A percentile compares a stretch with the other conserved stretches of the same genome.
Conservation (phyloP, 2,888 invertebrate genomes). For the Chloroclysta siterata region DNA sequence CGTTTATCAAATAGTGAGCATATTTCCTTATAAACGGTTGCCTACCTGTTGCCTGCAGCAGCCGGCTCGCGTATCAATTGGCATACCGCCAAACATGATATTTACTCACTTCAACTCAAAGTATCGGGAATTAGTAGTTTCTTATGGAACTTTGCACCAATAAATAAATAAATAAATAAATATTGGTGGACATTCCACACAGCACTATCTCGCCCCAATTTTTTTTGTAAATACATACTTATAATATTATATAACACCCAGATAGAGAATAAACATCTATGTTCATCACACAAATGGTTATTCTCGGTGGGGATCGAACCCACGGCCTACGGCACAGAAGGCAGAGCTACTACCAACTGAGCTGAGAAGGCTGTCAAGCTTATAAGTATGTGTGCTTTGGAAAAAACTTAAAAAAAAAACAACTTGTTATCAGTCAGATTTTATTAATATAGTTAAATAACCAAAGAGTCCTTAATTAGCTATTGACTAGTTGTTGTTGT, state of each 20-base stretch:
- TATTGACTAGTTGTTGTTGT: too few relatives aligned
- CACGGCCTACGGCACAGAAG: too few relatives aligned
- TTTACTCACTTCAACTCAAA: slow-evolving; percentile 33
- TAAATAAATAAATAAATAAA: too few relatives aligned
- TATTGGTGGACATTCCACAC: too few relatives aligned
- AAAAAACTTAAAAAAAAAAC: neutral
- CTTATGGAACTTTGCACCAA: slow-evolving; percentile 9
- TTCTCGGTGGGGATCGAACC: too few relatives aligned
- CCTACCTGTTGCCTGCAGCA: slow-evolving; percentile 53
- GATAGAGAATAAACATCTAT: too few relatives aligned
- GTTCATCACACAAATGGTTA: too few relatives aligned
- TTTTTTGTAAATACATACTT: too few relatives aligned
- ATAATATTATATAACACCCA: too few relatives aligned
- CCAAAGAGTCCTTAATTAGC: slow-evolving; percentile 29
- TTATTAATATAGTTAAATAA: neutral
- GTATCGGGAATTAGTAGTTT: slow-evolving; percentile 18
- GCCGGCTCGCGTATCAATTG: slow-evolving; percentile 35
- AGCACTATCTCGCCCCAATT: too few relatives aligned
- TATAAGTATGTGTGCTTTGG: neutral
- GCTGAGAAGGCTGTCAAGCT: too few relatives aligned
- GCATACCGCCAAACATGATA: slow-evolving; percentile 46
- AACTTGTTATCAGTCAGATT: slow-evolving; percentile 19
- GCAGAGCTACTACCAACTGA: too few relatives aligned
- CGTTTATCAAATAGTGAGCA: slow-evolving; percentile 35
- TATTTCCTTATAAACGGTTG: slow-evolving; percentile 41